Base-by-base conservation (phyloP, 2,888 invertebrate species). In the Polyommatus icarus region DNA sequence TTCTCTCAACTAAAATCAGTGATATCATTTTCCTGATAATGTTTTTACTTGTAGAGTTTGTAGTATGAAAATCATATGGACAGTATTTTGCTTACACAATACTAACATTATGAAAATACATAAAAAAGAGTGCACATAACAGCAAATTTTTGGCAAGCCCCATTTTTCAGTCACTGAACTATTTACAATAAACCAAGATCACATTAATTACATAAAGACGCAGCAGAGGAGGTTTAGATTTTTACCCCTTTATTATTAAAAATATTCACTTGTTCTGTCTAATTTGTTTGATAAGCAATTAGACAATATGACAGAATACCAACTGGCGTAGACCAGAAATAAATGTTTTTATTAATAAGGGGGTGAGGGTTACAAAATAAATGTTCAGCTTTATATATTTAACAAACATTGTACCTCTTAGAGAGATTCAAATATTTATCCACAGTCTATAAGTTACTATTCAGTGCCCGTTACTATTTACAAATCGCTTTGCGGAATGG, bases 371-470 rank as follows among this genome's bases (percentile, higher is more conserved):
- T 59, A 76, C 59, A 76, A 76, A 76, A 57, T 76, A 76, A 76
- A 76, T 76, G 29, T 36, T 76, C 59, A 76, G 76, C 24, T 76
- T 61, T 61, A 15, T 40, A 57, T 36, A 8, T 78, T 76, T 50
- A 54, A 50, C 61, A 75, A 79, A 76, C 77, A 79, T 67, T 79
- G 83, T 83, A 82, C 88, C 92, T 92, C 92, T 93, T 90, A 84
- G 77, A 92, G 92, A 93, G 92, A 93, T 92, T 92, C 92, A 84
- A 85, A 85, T 83, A 85, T 86, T 86, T 85, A 84, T 89, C 89
- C 85, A 89, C 92, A 93, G 92, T 92, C 92, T 91, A 89, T 89
- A 84, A 86, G 89, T 91, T 89, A 80, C 86, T 87, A 86, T 86
- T 87, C 86, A 84, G 86, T 87, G 89, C 90, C 90, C 91, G 80